phyloP scores from a whole-genome alignment of 2,888 invertebrate genomes.

The Lysandra bellargus region DNA sequence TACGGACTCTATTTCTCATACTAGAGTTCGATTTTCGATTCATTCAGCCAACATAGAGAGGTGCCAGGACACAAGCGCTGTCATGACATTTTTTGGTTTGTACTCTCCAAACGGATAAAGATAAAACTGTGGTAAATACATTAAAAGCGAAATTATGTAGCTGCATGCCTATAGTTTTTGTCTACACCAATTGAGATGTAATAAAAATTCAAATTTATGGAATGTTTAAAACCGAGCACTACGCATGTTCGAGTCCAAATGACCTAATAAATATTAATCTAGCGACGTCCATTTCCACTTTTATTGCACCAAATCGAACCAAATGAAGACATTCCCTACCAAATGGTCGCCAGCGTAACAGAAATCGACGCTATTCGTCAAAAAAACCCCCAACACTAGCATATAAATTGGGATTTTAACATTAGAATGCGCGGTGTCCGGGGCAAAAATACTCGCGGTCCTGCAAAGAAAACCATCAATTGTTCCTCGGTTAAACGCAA shows the following conservation, averaged over 20 bases:
- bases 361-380: constrained; percentile 35
- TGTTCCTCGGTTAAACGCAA: constrained; percentile 35
- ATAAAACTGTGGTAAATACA: not conserved
- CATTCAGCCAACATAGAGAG: too few species aligned
- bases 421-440: constrained; percentile 35
- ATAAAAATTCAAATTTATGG: constrained; percentile 21
- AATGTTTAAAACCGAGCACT: constrained; percentile 12
- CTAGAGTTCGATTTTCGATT: too few species aligned
- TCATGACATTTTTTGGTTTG: not conserved
- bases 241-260: constrained; percentile 5
- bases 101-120: not conserved
- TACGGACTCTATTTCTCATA: too few species aligned
- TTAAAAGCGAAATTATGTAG: not conserved
- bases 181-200: not conserved
- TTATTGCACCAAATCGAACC: constrained; percentile 14
- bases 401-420: constrained; percentile 38
- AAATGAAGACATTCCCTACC: constrained; percentile 48
- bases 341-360: constrained; percentile 36
- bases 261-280: constrained; percentile 29
- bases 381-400: constrained; percentile 33
- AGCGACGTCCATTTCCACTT: constrained; percentile 16
- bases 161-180: not conserved
- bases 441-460: constrained; percentile 29
- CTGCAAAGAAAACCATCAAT: constrained; percentile 36
- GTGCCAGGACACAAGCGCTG: not conserved